Evolutionary conservation across 2,888 invertebrate genomes (phyloP).

Genomic region (Acanthosoma haemorrhoidale): DNA sequence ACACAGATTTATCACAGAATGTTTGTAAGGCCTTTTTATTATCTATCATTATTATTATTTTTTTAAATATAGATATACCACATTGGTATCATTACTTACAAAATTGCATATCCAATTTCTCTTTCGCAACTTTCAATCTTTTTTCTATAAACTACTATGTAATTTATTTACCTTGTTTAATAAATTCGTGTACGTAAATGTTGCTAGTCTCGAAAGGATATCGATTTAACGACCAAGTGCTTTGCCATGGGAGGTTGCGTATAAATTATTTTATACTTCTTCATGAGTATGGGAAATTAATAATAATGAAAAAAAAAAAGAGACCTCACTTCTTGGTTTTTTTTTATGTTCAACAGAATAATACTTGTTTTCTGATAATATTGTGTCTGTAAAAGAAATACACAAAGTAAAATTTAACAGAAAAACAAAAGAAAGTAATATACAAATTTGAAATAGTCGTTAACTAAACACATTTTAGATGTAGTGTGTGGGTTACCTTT

Average conservation of each 20-base stretch:
- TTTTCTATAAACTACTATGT: not conserved
- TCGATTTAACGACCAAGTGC: not conserved
- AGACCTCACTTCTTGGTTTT: constrained; percentile 27
- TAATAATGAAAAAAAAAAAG: too few relatives aligned
- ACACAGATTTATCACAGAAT: constrained; percentile 1
- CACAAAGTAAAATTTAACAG: not conserved
- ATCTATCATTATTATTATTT: not conserved
- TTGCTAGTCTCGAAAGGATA: constrained; percentile 19
- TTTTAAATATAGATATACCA: constrained; percentile 19
- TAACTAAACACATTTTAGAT: constrained; percentile 14
- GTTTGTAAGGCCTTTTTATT: not conserved
- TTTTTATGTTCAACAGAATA: constrained; percentile 34
- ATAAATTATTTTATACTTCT: not conserved
- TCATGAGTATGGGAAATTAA: too few relatives aligned
- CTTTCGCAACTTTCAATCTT: not conserved
- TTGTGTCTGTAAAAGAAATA: not conserved
- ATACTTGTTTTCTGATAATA: constrained; percentile 30
- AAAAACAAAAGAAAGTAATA: too few relatives aligned
- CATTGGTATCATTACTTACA: constrained; percentile 19
- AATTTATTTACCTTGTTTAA: constrained; percentile 1
- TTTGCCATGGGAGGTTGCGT: not conserved
- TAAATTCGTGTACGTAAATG: not conserved
- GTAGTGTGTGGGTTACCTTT: constrained; percentile 25
- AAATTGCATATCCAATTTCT: constrained; percentile 9
- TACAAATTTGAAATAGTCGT: too few relatives aligned